Base-by-base conservation (phyloP, 2,113 vertebrate genomes). In the Apodemus sylvaticus region DNA sequence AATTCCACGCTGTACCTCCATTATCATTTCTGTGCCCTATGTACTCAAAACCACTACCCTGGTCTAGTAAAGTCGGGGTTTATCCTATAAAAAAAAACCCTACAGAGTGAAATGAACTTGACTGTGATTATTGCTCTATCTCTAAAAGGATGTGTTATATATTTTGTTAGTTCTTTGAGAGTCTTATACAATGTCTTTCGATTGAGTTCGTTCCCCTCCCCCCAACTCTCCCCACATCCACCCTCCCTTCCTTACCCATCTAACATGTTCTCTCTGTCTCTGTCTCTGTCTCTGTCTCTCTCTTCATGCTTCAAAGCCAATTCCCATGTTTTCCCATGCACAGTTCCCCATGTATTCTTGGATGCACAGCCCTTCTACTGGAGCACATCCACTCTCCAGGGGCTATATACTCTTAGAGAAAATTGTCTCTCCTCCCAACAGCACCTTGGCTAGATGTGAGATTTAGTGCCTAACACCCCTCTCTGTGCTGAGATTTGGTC, bases 1-100 rank as follows among this genome's bases (percentile, higher is more conserved):
- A 51, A n/a, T 97, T 98, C 96, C 95, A 77, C 3, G 14, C 77
- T 78, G 66, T 10, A 10, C 39, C 36, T 87, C 94, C 42, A 20
- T 81, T 24, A 51, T 94, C 20, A 34, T 74, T 36, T 51, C n/a
- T 83, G n/a, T 26, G 42, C 29, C 48, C 34, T 4, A 0, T 73
- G 66, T 76, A 93, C 78, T 90, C 93, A 89, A 34, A 66, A 39
- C 64, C 16, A 31, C 74, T 39, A 7, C 34, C 60, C 17, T 58
- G 48, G 77, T 22, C 22, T 55, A 78, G 92, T 94, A 73, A 93
- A 95, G 83, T 74, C 87, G 20, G 66, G 76, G 86, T 90, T 85
- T 93, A 91, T 83, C 7, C 7, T 74, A 48, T 60, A 96, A 71
- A 55, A 36, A 96, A 94, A n/a, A n/a, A n/a, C n/a, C n/a, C 36